Percentiles rank a stretch among this genome's conserved stretches.
phyloP scores from a whole-genome alignment of 2,888 invertebrate species.

The Apomyelois bistriatella region DNA sequence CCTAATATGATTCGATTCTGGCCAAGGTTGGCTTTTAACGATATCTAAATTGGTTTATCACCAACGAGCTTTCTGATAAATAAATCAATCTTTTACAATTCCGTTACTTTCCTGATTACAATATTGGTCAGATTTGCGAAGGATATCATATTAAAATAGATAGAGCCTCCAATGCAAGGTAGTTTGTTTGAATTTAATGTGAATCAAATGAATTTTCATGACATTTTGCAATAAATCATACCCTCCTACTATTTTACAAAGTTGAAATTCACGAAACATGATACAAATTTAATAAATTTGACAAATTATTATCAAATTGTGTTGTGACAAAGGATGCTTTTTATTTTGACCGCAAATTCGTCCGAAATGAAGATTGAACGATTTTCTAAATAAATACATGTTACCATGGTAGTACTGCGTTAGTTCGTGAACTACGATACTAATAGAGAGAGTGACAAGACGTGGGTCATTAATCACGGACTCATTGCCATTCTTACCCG shows the following conservation, averaged over 20 bases:
- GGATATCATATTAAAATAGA: background rate
- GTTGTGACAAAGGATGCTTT: conserved; percentile 11
- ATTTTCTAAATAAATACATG: background rate
- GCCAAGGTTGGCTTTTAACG: background rate
- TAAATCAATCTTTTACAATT: background rate
- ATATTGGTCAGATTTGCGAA: background rate
- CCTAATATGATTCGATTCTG: background rate
- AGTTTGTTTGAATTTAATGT: background rate
- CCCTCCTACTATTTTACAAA: background rate
- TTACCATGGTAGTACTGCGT: background rate
- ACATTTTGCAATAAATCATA: background rate
- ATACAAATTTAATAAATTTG: background rate
- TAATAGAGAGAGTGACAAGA: conserved; percentile 26
- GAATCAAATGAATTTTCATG: background rate
- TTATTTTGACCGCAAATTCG: conserved; percentile 3
- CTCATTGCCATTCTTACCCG: conserved; percentile 44
- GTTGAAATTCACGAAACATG: background rate
- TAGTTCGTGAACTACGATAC: background rate
- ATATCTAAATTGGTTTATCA: background rate
- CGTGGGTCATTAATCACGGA: conserved; percentile 42
- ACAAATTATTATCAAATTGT: conserved; percentile 15
- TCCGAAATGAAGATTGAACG: background rate
- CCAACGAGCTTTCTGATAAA: background rate
- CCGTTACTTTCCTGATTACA: background rate
- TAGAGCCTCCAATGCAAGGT: background rate